Evolutionary conservation across 2,113 vertebrate genomes (phyloP), one percentile per base, ranked within the genome.

Genomic region (Lampris incognitus): DNA sequence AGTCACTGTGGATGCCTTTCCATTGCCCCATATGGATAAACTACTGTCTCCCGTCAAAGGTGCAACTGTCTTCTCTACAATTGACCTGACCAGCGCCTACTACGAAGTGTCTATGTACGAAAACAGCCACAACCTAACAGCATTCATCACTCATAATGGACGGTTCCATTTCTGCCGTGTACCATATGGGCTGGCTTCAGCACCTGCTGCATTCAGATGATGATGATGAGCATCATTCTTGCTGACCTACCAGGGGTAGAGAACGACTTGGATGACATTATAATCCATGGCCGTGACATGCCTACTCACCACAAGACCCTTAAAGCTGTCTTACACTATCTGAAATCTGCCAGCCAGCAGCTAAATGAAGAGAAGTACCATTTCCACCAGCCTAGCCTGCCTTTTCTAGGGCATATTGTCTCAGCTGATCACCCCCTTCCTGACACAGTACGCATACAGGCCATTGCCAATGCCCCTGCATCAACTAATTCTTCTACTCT

Each of bases 1-100:
- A n/a, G 50, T 79, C 0, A 4, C 76, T 1, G 50, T 60, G 36
- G 63, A 80, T n/a, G 42, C 62, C 40, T 65, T 64, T 37, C 58
- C 63, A 10, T 50, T 79, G 11, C 76, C 64, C 9, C 71, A 85
- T 41, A 72, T 79, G 6, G 71, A 80, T 9, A 38, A 74, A 50
- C 8, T 77, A 3, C 9, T 84, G 50, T 11, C 68, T 3, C 11
- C 13, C 7, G 9, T 79, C 1, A 39, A 36, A 40, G 72, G 60
- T 5, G 55, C 74, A 41, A 70, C 37, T 9, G 3, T 82, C 1
- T 82, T 82, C 3, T 79, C 63, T 36, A 69, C 59, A 1, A 79
- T 69, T 2, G 71, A 81, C 11, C 54, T 78, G 1, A 44, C 52
- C 3, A 79, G 56, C 57, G 71, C 64, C 7, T 86, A 80, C 39